Base-by-base conservation (phyloP, 2,888 invertebrate species). In the Tortricodes alternella region DNA sequence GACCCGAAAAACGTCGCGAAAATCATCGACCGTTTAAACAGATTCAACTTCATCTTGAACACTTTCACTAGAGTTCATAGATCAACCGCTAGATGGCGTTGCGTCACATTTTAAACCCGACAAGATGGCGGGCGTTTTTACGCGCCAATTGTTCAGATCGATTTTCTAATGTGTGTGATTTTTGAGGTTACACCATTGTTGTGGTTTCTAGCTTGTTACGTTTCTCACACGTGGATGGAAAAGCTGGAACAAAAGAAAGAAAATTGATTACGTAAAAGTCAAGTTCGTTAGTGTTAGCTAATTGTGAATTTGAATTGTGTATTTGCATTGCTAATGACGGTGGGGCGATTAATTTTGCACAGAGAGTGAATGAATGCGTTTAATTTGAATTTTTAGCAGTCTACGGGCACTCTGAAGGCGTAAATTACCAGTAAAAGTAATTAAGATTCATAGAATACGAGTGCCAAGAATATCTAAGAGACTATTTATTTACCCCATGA, bases 1-100 rank as follows among this genome's bases (percentile, higher is more conserved):
- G 96, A 94, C 13, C 96, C 93, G 70, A 96, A 94, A 80, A 96
- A 96, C 32, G 96, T 96, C 73, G 95, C 93, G 71, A 95, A 95
- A 63, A 96, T 94, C 92, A 96, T 94, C 50, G 95, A 94, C 70
- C 95, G 91, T 70, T 94, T 94, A 70, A 95, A 95, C 79, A 95
- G 80, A 78, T 93, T 94, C 91, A 94, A 92, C 80, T 91, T 92
- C 89, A 89, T 91, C 61, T 80, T 87, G 73, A 64, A 57, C 66
- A 80, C 81, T 79, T 79, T 81, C 76, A 76, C 76, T 72, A 39
- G 60, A 78, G 77, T 80, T 78, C 76, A 60, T 63, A 60, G 60
- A 58, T 61, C 68, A 58, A 65, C 67, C 76, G 62, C 66, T 76
- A 84, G 85, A 84, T 85, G 85, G 79, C 83, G 81, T 80, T 83